A percentile compares a stretch with the other conserved stretches of the same genome.
These are phyloP conservation scores for Peromyscus leucopus DNA, from an alignment of 2,113 vertebrate species.

Conservation along the genomic window DNA sequence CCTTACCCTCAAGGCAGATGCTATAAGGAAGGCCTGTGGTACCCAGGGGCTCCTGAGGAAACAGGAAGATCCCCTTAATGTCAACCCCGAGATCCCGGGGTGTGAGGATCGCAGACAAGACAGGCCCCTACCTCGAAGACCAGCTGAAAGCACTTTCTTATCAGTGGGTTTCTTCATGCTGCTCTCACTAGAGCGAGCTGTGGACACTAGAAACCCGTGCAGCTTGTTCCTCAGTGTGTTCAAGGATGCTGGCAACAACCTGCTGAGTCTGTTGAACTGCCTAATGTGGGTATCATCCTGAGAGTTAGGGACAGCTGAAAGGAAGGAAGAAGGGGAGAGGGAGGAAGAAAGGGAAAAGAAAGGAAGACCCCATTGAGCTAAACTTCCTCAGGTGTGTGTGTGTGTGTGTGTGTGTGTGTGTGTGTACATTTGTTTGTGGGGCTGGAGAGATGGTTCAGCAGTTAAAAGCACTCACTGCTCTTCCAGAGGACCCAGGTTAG, in stretches of 20 bases:
- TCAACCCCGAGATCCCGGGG: background rate
- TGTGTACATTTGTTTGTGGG: background rate
- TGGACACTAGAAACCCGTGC: background rate
- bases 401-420: background rate
- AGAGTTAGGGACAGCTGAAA: background rate
- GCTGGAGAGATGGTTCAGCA: background rate
- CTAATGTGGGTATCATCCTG: background rate
- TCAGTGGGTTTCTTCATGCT: fast-evolving
- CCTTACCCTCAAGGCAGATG: background rate
- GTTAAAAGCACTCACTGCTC: background rate
- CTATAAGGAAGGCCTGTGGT: background rate
- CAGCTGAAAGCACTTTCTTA: background rate
- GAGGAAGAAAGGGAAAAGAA: background rate
- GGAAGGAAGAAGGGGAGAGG: background rate
- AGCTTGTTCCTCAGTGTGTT: fast-evolving
- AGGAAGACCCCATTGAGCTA: background rate
- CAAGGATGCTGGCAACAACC: background rate
- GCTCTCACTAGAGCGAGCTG: background rate
- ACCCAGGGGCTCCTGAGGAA: background rate
- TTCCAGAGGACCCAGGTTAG: background rate
- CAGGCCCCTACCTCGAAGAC: background rate
- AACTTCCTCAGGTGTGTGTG: background rate
- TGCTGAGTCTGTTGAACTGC: background rate
- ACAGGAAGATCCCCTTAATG: background rate
- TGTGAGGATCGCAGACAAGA: background rate